Base-by-base conservation (phyloP, 1,140 invertebrate species). In the Heterodera carotae region DNA sequence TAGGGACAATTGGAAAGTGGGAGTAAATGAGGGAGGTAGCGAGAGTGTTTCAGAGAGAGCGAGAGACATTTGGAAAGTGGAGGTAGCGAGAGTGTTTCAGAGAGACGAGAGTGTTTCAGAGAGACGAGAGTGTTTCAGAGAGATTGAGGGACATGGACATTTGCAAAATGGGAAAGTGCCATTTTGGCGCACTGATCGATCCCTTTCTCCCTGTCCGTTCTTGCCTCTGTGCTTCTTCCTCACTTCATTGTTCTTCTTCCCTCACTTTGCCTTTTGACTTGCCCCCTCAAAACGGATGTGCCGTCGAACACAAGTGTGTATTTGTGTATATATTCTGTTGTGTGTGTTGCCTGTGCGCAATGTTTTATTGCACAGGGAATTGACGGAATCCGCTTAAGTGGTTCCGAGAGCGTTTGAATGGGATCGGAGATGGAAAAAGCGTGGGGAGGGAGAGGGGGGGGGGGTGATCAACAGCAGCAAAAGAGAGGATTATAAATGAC, bases 141-240 rank as follows among this genome's bases (percentile, higher is more conserved):
- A n/a, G n/a, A n/a, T n/a, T n/a, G n/a, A n/a, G n/a, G n/a, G n/a
- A n/a, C n/a, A n/a, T n/a, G n/a, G n/a, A n/a, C n/a, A n/a, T n/a
- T n/a, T n/a, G n/a, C n/a, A n/a, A n/a, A n/a, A n/a, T n/a, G n/a
- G n/a, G n/a, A n/a, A n/a, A n/a, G n/a, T n/a, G 39, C 39, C 39
- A 43, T 8, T 43, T 12, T 8, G 6, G 12, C 39, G 0, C 12
- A 43, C 2, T 43, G 39, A 43, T 43, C 6, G 10, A 25, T 76
- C 48, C 48, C 10, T 76, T 76, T 34, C 15, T 78, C 7, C 4
- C 69, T 22, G 4, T 76, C 22, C 39, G 10, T 67, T 67, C 29
- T 73, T 22, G 27, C 64, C n/a, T 43, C 66, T 15, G 33, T 12
- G 10, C 66, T 43, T 67, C 66, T 15, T 22, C 18, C 18, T 15